Percentiles rank a stretch among this genome's conserved stretches.
phyloP scores from a whole-genome alignment of 2,113 vertebrate species.

The Oenanthe oenanthe region DNA sequence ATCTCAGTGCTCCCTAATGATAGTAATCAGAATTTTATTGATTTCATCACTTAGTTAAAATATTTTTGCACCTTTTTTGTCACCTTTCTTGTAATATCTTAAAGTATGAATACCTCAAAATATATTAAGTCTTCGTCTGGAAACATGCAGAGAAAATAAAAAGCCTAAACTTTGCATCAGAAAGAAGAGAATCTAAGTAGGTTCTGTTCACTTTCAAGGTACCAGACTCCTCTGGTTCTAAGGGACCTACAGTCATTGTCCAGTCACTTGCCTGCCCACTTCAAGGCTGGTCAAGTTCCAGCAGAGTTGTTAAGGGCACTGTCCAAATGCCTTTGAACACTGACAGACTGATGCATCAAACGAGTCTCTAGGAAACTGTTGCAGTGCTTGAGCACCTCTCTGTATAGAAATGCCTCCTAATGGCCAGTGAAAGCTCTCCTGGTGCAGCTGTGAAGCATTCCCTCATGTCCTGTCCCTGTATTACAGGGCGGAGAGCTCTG shows the following conservation, averaged over 20 bases:
- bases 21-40: not conserved
- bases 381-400: not conserved
- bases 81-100: not conserved
- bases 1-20: not conserved
- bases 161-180: not conserved
- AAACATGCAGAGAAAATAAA: not conserved
- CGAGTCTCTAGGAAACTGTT: not conserved
- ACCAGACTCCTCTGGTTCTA: not conserved
- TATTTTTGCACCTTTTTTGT: not conserved
- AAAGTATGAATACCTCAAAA: not conserved
- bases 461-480: not conserved
- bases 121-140: not conserved
- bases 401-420: not conserved
- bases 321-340: not conserved
- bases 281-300: not conserved
- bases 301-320: not conserved
- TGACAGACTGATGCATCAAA: fast-evolving
- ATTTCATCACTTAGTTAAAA: not conserved
- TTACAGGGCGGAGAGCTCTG: not conserved
- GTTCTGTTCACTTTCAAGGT: not conserved
- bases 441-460: not conserved
- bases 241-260: fast-evolving
- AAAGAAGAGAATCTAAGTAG: not conserved
- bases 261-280: not conserved
- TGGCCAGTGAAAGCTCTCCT: not conserved